These are phyloP conservation scores for Sminthurinus signatus DNA, from an alignment of 1,140 invertebrate species.

Conservation along the genomic window DNA sequence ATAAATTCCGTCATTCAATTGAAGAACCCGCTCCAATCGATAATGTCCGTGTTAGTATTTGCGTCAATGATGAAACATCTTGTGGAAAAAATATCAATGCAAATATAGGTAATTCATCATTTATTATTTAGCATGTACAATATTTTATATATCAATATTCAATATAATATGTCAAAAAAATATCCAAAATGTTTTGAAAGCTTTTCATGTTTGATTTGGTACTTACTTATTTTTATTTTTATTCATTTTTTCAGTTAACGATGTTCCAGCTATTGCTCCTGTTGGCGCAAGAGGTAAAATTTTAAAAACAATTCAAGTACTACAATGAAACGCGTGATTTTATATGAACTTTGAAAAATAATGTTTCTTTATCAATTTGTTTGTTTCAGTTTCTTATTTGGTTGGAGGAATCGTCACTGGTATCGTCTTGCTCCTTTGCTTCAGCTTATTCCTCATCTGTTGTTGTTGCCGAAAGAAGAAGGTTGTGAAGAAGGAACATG, in stretches of 20 bases:
- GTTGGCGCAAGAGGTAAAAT: conserved; percentile 32
- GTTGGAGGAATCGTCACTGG: conserved; percentile 59
- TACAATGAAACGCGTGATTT: too few species aligned
- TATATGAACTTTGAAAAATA: too few species aligned
- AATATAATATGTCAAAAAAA: not conserved
- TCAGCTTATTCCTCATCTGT: conserved; percentile 69
- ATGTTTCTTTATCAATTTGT: too few species aligned
- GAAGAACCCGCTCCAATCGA: conserved; percentile 33
- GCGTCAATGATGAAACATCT: conserved; percentile 33
- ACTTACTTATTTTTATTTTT: not conserved
- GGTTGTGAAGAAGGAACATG: conserved; percentile 71
- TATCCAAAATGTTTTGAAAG: not conserved
- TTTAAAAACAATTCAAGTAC: too few species aligned
- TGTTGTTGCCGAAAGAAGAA: conserved; percentile 80
- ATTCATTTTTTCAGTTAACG: conserved; percentile 26
- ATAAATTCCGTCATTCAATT: conserved; percentile 34
- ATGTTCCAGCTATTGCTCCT: conserved; percentile 38
- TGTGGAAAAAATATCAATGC: conserved; percentile 40
- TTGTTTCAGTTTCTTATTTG: conserved; percentile 39
- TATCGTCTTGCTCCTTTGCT: conserved; percentile 68
- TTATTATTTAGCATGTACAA: not conserved
- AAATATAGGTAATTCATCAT: conserved; percentile 32
- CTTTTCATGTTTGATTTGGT: too few species aligned
- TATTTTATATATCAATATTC: not conserved
- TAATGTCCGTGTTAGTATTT: conserved; percentile 37